Conservation (phyloP, 1,140 invertebrate species). For the Drosophila asahinai region DNA sequence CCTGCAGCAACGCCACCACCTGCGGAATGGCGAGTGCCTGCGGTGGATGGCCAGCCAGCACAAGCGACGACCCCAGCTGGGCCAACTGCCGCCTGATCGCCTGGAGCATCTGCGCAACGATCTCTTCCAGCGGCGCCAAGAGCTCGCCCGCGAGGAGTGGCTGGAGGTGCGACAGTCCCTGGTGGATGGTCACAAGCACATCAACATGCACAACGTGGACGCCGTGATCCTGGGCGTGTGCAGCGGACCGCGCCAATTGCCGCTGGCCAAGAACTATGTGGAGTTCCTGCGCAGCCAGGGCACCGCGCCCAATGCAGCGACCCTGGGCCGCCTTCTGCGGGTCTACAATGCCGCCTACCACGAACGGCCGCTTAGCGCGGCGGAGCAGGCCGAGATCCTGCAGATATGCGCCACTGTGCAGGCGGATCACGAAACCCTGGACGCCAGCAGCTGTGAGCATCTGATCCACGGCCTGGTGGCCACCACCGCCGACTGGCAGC, state of each 20-base stretch:
- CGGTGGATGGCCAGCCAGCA: slow-evolving; percentile 50
- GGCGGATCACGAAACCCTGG: slow-evolving; percentile 87
- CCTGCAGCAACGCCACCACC: slow-evolving; percentile 5
- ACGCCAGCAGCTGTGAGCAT: slow-evolving; percentile 86
- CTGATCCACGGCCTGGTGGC: slow-evolving; percentile 87
- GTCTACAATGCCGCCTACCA: slow-evolving; percentile 85
- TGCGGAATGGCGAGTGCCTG: background rate
- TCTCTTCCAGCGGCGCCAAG: slow-evolving; percentile 41
- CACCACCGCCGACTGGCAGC: slow-evolving; percentile 87
- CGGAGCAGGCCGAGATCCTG: slow-evolving; percentile 87
- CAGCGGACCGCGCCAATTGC: slow-evolving; percentile 78
- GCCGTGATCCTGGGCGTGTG: slow-evolving; percentile 86
- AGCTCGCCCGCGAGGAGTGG: slow-evolving; percentile 61
- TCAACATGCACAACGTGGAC: slow-evolving; percentile 87
- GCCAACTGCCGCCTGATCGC: slow-evolving; percentile 46
- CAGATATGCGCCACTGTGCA: slow-evolving; percentile 86
- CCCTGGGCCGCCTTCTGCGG: slow-evolving; percentile 86
- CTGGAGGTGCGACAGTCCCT: slow-evolving; percentile 44
- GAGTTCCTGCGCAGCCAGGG: slow-evolving; percentile 86
- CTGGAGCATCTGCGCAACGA: slow-evolving; percentile 55
- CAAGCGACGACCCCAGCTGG: slow-evolving; percentile 49
- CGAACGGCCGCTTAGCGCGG: slow-evolving; percentile 79
- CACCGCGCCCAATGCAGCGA: slow-evolving; percentile 86
- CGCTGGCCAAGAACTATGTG: slow-evolving; percentile 87
- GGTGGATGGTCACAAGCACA: slow-evolving; percentile 55